Evolutionary conservation across 2,888 invertebrate genomes (phyloP).

Genomic region (Epistrophella euchroma): DNA sequence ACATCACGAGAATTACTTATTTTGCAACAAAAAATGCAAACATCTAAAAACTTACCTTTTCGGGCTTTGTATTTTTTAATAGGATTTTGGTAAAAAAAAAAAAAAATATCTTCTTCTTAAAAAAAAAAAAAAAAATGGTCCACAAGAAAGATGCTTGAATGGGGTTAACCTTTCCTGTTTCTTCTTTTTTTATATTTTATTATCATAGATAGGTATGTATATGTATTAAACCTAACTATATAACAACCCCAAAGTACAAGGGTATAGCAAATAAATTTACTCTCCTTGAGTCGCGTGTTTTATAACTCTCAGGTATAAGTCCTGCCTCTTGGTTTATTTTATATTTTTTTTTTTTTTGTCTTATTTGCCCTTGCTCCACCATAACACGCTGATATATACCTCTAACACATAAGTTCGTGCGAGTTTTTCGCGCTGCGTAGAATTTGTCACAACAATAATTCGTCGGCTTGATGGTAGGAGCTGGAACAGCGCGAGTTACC

Average conservation of each 20-base stretch:
- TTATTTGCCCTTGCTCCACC: constrained; percentile 9
- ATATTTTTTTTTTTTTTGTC: not conserved
- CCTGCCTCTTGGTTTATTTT: constrained; percentile 63
- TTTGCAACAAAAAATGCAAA: constrained; percentile 22
- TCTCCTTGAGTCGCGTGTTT: constrained; percentile 73
- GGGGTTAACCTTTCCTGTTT: constrained; percentile 54
- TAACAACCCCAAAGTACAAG: constrained; percentile 60
- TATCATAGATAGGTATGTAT: too few species aligned
- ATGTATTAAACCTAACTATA: not conserved
- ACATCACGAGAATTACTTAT: constrained; percentile 46
- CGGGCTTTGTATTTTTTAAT: constrained; percentile 64
- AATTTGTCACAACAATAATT: constrained; percentile 76
- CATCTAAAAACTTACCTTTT: constrained; percentile 30
- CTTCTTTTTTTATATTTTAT: constrained; percentile 6
- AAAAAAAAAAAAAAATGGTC: constrained; percentile 1
- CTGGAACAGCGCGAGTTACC: constrained; percentile 41
- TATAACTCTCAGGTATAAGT: constrained; percentile 55
- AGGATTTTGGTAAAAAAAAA: constrained; percentile 48
- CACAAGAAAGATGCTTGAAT: constrained; percentile 41
- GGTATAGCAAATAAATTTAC: constrained; percentile 71
- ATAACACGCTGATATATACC: constrained; percentile 4
- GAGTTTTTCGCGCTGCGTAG: constrained; percentile 71
- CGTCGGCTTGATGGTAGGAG: constrained; percentile 62
- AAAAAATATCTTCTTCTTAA: constrained; percentile 45
- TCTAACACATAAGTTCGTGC: constrained; percentile 36